A percentile compares a stretch with the other conserved stretches of the same genome.
Evolutionary conservation across 1,140 invertebrate species (phyloP).

Genomic region (Lamellibrachia luymesi): DNA sequence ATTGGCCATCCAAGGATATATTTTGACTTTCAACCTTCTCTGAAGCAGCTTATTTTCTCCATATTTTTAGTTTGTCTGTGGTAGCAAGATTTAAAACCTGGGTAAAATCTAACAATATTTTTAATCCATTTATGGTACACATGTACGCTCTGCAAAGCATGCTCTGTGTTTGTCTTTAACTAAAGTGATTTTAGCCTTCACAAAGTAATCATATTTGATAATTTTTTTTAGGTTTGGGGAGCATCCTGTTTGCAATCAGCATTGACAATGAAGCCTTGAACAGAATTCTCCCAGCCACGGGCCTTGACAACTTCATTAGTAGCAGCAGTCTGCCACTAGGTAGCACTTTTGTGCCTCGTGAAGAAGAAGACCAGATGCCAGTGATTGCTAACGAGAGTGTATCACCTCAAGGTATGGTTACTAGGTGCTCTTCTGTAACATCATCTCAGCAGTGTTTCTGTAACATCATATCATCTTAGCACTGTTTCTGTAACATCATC

Average conservation of each 20-base stretch:
- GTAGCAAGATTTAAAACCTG: no score
- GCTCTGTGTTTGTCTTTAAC: no score
- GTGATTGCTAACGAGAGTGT: conserved; percentile 40
- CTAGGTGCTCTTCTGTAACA: neutral
- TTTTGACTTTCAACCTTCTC: no score
- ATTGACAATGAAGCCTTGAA: conserved; percentile 83
- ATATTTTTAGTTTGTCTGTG: no score
- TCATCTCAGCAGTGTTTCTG: neutral
- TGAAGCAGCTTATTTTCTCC: no score
- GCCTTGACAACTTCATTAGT: conserved; percentile 2
- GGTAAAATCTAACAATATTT: no score
- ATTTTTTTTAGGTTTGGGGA: conserved; percentile 68
- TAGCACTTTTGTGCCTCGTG: neutral
- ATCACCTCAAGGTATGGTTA: neutral
- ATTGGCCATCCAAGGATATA: no score
- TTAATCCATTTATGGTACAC: no score
- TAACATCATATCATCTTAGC: no score
- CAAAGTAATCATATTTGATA: neutral
- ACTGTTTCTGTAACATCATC: no score
- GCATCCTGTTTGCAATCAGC: conserved; percentile 85
- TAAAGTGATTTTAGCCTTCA: no score
- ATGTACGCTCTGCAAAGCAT: no score
- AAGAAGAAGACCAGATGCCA: conserved; percentile 47
- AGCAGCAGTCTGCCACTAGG: neutral
- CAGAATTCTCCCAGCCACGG: conserved; percentile 32